Evolutionary conservation across 2,797 vertebrate species (phyloP).

Genomic region (Sphenodon punctatus): DNA sequence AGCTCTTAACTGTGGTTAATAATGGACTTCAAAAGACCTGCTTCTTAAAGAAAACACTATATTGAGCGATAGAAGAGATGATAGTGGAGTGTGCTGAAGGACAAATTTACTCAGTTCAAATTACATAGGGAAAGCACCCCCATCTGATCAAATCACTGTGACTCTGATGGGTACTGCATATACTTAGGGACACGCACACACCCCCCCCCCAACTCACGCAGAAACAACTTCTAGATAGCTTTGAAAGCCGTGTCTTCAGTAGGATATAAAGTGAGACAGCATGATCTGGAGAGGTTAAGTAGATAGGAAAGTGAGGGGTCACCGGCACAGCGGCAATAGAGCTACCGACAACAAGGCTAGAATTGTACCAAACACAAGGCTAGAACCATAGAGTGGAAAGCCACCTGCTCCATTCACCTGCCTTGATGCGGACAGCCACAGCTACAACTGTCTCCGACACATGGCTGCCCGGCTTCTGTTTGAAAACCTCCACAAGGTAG

Average conservation of each 20-base stretch:
- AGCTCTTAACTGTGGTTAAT: conserved; percentile 5
- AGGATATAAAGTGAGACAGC: background rate
- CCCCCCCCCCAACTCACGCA: background rate
- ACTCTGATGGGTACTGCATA: conserved; percentile 6
- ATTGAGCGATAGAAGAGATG: conserved; percentile 5
- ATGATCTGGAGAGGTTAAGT: too few relatives aligned
- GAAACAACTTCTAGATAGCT: background rate
- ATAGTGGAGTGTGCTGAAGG: background rate
- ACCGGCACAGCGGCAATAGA: too few relatives aligned
- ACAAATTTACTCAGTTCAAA: conserved; percentile 16
- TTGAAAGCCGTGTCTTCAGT: background rate
- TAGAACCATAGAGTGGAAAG: too few relatives aligned
- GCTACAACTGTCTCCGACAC: too few relatives aligned
- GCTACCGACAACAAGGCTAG: too few relatives aligned
- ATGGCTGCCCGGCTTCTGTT: too few relatives aligned
- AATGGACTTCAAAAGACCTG: conserved; percentile 18
- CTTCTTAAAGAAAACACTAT: conserved; percentile 8
- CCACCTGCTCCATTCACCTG: too few relatives aligned
- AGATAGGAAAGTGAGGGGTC: too few relatives aligned
- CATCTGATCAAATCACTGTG: background rate
- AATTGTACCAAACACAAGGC: too few relatives aligned
- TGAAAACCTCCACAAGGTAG: too few relatives aligned
- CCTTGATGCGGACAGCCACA: too few relatives aligned
- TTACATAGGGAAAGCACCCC: background rate
- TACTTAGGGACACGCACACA: conserved; percentile 11